Conservation (phyloP, 2,888 invertebrate genomes). For the Aplocera efformata region DNA sequence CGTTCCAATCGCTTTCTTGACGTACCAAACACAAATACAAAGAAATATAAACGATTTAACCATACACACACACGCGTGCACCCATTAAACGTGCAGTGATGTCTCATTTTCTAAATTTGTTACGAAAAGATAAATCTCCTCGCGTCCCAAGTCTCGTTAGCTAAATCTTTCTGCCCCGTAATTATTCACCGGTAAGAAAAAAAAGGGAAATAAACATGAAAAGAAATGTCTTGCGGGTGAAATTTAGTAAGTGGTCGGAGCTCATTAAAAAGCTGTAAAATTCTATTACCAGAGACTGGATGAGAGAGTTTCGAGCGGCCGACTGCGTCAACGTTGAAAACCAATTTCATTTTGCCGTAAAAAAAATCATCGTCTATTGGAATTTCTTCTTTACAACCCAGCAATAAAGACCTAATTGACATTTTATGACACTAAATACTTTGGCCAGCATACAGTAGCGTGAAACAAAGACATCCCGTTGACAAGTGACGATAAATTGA, state of each 20-base stretch:
- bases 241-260: conserved; percentile 69
- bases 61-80: conserved; percentile 37
- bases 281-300: conserved; percentile 62
- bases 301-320: conserved; percentile 45
- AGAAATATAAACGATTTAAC: conserved; percentile 41
- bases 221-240: conserved; percentile 61
- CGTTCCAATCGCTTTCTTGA: conserved; percentile 62
- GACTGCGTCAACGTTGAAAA: conserved; percentile 29
- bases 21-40: conserved; percentile 47
- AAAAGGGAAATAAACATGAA: conserved; percentile 65
- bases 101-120: conserved; percentile 79
- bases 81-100: conserved; percentile 54
- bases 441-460: conserved; percentile 45
- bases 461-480: conserved; percentile 60
- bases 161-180: conserved; percentile 70
- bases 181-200: conserved; percentile 61
- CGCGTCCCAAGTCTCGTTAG: conserved; percentile 71
- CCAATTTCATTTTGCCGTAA: conserved; percentile 23
- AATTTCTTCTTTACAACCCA: conserved; percentile 37
- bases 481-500: conserved; percentile 73
- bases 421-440: conserved; percentile 28
- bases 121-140: conserved; percentile 75
- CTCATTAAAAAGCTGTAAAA: conserved; percentile 79
- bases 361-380: conserved; percentile 25
- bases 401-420: conserved; percentile 31